Base-by-base conservation (phyloP, 2,888 invertebrate species). In the Osmoderma eremita region DNA sequence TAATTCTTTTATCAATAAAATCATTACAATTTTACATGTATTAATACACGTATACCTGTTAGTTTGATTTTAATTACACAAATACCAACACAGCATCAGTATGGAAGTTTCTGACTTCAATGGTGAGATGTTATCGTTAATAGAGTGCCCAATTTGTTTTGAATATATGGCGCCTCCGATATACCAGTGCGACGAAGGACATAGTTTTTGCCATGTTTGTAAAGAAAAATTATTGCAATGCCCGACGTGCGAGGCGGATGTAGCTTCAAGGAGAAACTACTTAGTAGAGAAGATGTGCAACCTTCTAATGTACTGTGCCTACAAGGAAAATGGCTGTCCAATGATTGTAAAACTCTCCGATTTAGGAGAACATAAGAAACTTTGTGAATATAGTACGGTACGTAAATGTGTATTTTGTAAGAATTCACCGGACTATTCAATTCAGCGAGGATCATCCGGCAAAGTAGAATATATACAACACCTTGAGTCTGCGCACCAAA, bases 121-220 rank as follows among this genome's bases (percentile, higher is more conserved):
- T 24, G 3, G 3, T 3, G 24, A 68, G 36, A 64, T 73, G 10
- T 24, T 74, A 20, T 48, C 56, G 10, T 65, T 67, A 17, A 62
- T 81, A 3, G 79, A 80, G 69, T 81, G 81, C 69, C 79, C 79
- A 0, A 75, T 80, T 12, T 81, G 80, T 69, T 71, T 78, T 39
- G 75, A 78, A 20, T 77, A 78, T 53, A 78, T 80, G 76, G 69
- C 77, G 2, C 77, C 79, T 1, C 79, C 80, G 1, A 81, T 81
- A 58, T 75, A 70, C 42, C 78, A 79, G 69, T 81, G 81, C 71
- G 49, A 71, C 1, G 71, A 71, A 1, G 80, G 81, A 3, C 81
- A 81, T 68, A 78, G 78, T 67, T 74, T 81, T 22, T 81, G 81
- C 69, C 62, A 61, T 6, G 20, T 22, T 10, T 81, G 81, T 68